phyloP scores from a whole-genome alignment of 2,888 invertebrate species.

The Agrypnus murinus region DNA sequence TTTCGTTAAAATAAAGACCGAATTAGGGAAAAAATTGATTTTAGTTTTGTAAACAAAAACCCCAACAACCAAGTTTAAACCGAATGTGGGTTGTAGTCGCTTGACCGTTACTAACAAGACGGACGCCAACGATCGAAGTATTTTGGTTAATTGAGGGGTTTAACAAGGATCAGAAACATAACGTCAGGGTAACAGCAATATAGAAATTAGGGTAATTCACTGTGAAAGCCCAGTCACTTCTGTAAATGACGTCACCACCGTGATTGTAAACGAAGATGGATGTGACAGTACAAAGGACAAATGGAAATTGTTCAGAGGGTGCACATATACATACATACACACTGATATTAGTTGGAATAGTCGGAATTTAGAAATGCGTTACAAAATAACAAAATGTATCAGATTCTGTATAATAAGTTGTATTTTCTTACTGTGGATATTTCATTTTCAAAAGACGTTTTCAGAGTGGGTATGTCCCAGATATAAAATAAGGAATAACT shows the following conservation, averaged over 20 bases:
- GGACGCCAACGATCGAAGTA: slow-evolving; percentile 16
- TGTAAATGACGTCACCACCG: slow-evolving; percentile 44
- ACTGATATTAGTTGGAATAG: too few species aligned
- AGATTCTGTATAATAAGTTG: too few species aligned
- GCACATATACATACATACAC: slow-evolving; percentile 9
- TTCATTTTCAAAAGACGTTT: too few species aligned
- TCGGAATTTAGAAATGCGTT: too few species aligned
- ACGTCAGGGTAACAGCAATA: slow-evolving; percentile 34
- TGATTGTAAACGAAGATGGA: slow-evolving; percentile 48
- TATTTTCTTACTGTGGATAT: too few species aligned
- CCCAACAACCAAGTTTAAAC: background rate
- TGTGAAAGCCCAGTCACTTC: slow-evolving; percentile 44
- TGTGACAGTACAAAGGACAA: slow-evolving; percentile 43
- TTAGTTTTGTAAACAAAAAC: background rate
- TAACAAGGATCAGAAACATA: slow-evolving; percentile 38
- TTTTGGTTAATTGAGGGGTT: slow-evolving; percentile 34
- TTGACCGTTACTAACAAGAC: slow-evolving; percentile 25
- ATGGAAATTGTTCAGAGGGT: slow-evolving; percentile 41
- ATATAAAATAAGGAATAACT: too few species aligned
- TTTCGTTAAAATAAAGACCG: background rate
- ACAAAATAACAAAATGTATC: too few species aligned
- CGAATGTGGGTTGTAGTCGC: background rate
- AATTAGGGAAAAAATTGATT: background rate
- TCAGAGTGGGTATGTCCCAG: too few species aligned
- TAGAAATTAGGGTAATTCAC: slow-evolving; percentile 48